Evolutionary conservation across 2,113 vertebrate genomes (phyloP).

Genomic region (Odocoileus virginianus): DNA sequence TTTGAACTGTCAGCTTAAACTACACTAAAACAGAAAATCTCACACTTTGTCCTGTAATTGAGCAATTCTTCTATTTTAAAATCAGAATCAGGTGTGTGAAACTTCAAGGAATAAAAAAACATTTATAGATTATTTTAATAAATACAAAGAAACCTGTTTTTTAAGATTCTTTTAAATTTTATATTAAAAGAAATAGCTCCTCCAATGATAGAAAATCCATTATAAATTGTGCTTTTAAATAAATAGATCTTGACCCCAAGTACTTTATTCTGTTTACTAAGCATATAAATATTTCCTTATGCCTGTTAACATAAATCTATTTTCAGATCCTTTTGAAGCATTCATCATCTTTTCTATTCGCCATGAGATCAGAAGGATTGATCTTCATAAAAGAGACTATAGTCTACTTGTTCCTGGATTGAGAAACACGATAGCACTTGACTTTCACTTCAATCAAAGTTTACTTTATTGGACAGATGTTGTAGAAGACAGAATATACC

Average conservation of each 20-base stretch:
- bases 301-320: constrained; percentile 39
- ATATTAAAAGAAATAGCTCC: not conserved
- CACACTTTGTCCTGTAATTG: not conserved
- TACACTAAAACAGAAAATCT: not conserved
- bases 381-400: constrained; percentile 98
- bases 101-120: not conserved
- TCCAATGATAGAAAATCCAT: not conserved
- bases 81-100: not conserved
- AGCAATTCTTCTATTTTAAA: not conserved
- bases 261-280: not conserved
- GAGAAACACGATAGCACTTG: constrained; percentile 97
- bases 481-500: constrained; percentile 99
- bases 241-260: not conserved
- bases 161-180: not conserved
- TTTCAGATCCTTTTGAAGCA: constrained; percentile 96
- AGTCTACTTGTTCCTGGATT: constrained; percentile 95
- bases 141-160: not conserved
- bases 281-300: constrained; percentile 1
- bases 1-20: not conserved
- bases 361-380: constrained; percentile 97
- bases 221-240: not conserved
- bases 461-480: constrained; percentile 99
- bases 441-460: constrained; percentile 97
- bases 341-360: constrained; percentile 99
- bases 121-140: not conserved